These are phyloP conservation scores for Nemapogon koenigi DNA, from an alignment of 2,888 invertebrate species.

Conservation along the genomic window DNA sequence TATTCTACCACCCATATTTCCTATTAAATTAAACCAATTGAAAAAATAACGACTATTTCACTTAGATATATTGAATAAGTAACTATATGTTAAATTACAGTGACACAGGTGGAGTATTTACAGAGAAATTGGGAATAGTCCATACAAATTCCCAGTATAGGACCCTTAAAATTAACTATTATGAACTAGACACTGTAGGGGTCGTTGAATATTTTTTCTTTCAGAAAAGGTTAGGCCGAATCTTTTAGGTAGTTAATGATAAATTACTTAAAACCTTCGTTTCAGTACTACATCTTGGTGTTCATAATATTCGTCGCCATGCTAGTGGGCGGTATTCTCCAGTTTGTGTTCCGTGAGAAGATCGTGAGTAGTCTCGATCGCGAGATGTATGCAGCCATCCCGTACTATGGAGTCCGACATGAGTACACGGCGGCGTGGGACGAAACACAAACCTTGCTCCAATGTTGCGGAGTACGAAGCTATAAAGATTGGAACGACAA, in stretches of 20 bases:
- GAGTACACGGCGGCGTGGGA: conserved; percentile 87
- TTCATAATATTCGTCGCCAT: conserved; percentile 89
- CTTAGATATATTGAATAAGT: no score
- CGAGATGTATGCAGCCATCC: conserved; percentile 79
- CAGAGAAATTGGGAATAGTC: no score
- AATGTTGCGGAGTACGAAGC: conserved; percentile 84
- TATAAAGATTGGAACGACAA: conserved; percentile 78
- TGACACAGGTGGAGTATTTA: no score
- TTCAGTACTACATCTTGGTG: conserved; percentile 88
- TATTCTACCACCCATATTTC: no score
- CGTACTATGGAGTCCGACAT: conserved; percentile 72
- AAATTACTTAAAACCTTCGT: conserved; percentile 12
- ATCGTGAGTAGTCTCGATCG: conserved; percentile 77
- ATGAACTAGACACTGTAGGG: no score
- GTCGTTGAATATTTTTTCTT: no score
- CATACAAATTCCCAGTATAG: no score
- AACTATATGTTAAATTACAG: no score
- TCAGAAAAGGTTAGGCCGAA: no score
- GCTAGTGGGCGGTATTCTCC: conserved; percentile 88
- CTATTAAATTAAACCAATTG: no score
- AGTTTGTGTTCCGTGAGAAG: conserved; percentile 89
- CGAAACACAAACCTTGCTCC: conserved; percentile 80
- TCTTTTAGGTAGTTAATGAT: neutral
- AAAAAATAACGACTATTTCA: no score
- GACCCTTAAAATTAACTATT: no score